Percentiles rank a stretch among this genome's conserved stretches.
These are phyloP conservation scores for Sarcophaga carnaria DNA, from an alignment of 2,888 invertebrate genomes.

Conservation along the genomic window DNA sequence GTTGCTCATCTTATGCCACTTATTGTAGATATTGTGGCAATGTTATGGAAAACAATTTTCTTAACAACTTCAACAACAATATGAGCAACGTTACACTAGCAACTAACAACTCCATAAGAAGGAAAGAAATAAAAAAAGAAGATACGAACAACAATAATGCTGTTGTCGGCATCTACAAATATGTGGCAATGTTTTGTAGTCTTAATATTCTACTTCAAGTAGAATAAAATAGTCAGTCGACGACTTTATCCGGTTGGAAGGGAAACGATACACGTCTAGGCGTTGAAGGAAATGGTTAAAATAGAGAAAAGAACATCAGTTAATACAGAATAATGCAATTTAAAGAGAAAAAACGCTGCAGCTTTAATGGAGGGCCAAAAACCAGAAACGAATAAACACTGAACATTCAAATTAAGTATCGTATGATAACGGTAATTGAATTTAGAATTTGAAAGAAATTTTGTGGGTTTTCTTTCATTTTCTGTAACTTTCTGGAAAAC, in stretches of 20 bases:
- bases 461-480: too few species aligned
- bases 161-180: neutral
- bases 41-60: constrained; percentile 51
- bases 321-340: neutral
- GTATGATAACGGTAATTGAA: too few species aligned
- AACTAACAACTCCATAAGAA: too few species aligned
- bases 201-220: constrained; percentile 2
- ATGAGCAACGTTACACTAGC: constrained; percentile 12
- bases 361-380: too few species aligned
- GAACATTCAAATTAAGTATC: too few species aligned
- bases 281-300: neutral
- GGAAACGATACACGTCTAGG: neutral
- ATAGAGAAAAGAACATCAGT: neutral
- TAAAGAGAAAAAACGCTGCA: too few species aligned
- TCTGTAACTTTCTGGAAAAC: too few species aligned
- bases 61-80: constrained; percentile 23
- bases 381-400: too few species aligned
- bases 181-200: constrained; percentile 40
- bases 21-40: neutral
- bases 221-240: neutral
- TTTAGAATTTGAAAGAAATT: too few species aligned
- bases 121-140: too few species aligned
- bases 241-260: neutral
- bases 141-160: neutral
- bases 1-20: neutral